Base-by-base conservation (phyloP, 2,888 invertebrate genomes). In the Trypoxylon attenuatum region DNA sequence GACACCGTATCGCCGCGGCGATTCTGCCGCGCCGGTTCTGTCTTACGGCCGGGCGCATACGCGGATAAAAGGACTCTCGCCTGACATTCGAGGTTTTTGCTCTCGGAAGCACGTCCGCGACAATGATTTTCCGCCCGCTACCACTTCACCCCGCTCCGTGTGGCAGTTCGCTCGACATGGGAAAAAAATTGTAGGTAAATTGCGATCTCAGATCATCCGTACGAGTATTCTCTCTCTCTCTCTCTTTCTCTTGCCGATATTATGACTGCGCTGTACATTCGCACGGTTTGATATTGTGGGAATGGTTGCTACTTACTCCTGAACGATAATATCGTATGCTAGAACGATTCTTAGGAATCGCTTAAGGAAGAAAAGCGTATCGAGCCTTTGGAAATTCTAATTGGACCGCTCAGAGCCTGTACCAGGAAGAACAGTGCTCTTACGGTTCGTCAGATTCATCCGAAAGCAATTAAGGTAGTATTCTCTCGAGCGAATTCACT, bases 1-100 rank as follows among this genome's bases (percentile, higher is more conserved):
- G 60, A 61, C 73, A 66, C 64, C 76, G 71, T 77, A 72, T 73
- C 78, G 65, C 58, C 63, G 69, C 33, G n/a, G 3, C 33, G 3
- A 1, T 10, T 27, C 27, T 27, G 8, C n/a, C 4, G 6, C 27
- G 1, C 2, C n/a, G 8, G 6, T 1, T 33, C 33, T 0, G n/a
- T 33, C 13, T 33, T 33, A 13, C 33, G 52, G 54, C 51, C 50
- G 57, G 54, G 42, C 56, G 49, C 50, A 53, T 41, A 38, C 22
- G 33, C 27, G 53, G 49, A 69, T 61, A 59, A 62, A 71, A 62
- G 73, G 54, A 58, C 55, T 60, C 69, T 41, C 33, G 33, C 63
- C 49, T 45, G 74, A 70, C 58, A 61, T 63, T 64, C 53, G 52
- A 72, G 69, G 73, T 72, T 69, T 76, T 76, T 61, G 53, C 53